A percentile compares a stretch with the other conserved stretches of the same genome.
Conservation (phyloP, 2,888 invertebrate species). For the Machimus atricapillus region DNA sequence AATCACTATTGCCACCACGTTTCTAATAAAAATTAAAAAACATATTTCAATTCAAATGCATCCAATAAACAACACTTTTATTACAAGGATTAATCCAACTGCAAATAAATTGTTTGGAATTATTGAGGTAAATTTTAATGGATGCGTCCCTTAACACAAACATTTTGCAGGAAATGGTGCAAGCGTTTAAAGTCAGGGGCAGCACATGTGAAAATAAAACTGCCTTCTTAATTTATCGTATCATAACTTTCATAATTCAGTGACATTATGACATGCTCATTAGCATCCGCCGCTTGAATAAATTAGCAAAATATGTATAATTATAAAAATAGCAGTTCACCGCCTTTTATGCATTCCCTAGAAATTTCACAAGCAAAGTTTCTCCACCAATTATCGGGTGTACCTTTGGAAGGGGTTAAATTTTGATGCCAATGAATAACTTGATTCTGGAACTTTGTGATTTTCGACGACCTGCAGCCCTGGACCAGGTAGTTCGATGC, state of each 20-base stretch:
- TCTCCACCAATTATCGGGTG: not conserved
- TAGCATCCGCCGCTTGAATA: not conserved
- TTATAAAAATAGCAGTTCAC: not conserved
- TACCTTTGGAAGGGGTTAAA: not conserved
- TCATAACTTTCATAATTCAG: not conserved
- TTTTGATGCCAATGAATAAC: not conserved
- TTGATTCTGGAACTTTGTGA: not conserved
- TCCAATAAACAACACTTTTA: no score
- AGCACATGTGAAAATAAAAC: not conserved
- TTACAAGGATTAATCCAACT: no score
- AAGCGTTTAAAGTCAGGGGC: not conserved
- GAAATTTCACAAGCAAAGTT: not conserved
- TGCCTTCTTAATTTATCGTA: not conserved
- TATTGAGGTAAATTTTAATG: not conserved
- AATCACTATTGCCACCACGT: no score
- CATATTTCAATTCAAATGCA: no score
- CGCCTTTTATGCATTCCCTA: not conserved
- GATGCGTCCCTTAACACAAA: not conserved
- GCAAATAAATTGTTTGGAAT: not conserved
- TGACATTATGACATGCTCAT: not conserved
- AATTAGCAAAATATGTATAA: not conserved
- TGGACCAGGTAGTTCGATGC: not conserved
- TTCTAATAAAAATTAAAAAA: no score
- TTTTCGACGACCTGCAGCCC: not conserved
- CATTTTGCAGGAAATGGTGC: not conserved